A percentile compares a stretch with the other conserved stretches of the same genome.
Conservation (phyloP, 2,113 vertebrate species). For the Python bivittatus region DNA sequence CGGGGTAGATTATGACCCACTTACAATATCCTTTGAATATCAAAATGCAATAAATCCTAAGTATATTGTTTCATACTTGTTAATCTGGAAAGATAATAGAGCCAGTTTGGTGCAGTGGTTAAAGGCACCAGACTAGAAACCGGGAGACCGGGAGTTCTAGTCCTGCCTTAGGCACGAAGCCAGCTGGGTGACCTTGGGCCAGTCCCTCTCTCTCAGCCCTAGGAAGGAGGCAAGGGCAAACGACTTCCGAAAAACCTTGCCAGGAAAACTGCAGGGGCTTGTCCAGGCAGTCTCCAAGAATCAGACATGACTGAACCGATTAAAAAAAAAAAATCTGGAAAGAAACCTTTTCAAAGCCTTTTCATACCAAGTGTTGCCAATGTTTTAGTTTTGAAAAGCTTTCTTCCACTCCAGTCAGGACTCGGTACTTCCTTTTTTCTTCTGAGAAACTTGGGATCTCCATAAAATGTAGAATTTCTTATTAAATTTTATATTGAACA, state of each 20-base stretch:
- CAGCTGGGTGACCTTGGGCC: too few species aligned
- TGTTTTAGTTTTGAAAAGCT: not conserved
- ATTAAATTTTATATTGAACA: not conserved
- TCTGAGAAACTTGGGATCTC: not conserved
- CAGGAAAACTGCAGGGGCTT: too few species aligned
- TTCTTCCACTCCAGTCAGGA: not conserved
- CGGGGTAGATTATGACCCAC: conserved; percentile 48
- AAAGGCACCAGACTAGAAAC: too few species aligned
- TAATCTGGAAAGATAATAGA: not conserved
- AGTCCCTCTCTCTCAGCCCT: too few species aligned
- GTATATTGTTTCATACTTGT: not conserved
- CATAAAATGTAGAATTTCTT: not conserved
- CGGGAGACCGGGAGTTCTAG: too few species aligned
- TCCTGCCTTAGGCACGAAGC: too few species aligned
- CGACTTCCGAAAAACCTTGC: too few species aligned
- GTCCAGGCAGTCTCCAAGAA: too few species aligned
- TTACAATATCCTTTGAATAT: conserved; percentile 43
- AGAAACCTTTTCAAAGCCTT: not conserved
- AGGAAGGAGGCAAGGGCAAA: too few species aligned
- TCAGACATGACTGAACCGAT: too few species aligned
- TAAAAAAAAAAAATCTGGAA: too few species aligned
- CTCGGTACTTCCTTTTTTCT: not conserved
- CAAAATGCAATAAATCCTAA: not conserved
- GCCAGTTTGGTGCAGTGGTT: too few species aligned
- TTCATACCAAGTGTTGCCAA: not conserved